These are phyloP conservation scores for Eristalinus aeneus DNA, from an alignment of 2,888 invertebrate species.

Conservation along the genomic window DNA sequence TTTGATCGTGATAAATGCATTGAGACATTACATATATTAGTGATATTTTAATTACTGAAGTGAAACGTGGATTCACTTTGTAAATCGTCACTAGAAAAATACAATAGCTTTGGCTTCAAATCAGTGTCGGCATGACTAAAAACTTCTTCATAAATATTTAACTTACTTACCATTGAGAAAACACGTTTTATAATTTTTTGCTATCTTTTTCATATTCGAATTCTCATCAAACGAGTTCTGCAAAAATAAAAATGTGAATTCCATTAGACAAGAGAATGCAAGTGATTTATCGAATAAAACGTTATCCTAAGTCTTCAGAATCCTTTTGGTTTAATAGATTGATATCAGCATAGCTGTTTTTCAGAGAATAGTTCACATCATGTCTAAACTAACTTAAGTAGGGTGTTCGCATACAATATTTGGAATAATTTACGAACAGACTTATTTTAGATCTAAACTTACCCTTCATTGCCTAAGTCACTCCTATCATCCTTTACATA, in stretches of 20 bases:
- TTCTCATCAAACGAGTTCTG: background rate
- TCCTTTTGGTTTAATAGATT: conserved; percentile 57
- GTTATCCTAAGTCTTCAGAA: conserved; percentile 26
- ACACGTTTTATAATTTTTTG: background rate
- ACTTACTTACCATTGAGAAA: no score
- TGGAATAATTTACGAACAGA: background rate
- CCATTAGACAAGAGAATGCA: background rate
- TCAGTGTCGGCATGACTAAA: no score
- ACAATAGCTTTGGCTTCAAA: no score
- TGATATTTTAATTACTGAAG: no score
- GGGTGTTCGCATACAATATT: no score
- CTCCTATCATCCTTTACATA: background rate
- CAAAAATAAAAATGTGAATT: background rate
- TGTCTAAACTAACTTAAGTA: background rate
- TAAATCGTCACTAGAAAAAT: no score
- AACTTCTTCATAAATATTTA: no score
- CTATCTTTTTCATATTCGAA: background rate
- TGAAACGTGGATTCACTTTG: no score
- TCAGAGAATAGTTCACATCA: conserved; percentile 50
- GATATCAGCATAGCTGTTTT: conserved; percentile 49
- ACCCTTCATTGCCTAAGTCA: no score
- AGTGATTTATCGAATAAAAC: background rate
- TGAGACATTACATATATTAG: no score
- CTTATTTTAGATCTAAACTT: background rate
- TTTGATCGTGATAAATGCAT: no score